Evolutionary conservation across 2,888 invertebrate genomes (phyloP), one percentile per base, ranked within the genome.

Genomic region (Eumacrocentrus americanus): DNA sequence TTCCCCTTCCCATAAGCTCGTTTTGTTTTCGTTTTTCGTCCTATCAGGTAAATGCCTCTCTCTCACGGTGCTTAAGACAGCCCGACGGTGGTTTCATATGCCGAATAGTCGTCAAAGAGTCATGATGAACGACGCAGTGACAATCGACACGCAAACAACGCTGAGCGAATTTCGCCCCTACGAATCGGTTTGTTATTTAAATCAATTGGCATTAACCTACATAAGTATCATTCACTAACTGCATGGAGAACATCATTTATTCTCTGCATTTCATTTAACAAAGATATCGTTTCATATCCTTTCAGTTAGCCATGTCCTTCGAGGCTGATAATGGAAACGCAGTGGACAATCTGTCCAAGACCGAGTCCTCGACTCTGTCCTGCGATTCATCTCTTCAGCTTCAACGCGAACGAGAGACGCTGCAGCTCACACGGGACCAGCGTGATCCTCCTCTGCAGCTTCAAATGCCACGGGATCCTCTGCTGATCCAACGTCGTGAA

Each of bases 291-390:
- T 47, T 50, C 16, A 35, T 35, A 50, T 18, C 16, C 20, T 67
- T 66, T 5, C 61, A 76, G 75, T 62, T 72, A 61, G 68, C 65
- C 22, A 66, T 70, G 62, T 65, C 70, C 20, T 71, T 67, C 54
- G 69, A 71, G 35, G 64, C 69, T 16, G 76, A 74, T 20, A 71
- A 67, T 47, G 67, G 60, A 62, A 61, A 48, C 51, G 38, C 38
- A 22, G 47, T 47, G 50, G 64, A 68, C 16, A 35, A 60, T 58
- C 63, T 69, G n/a, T 59, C 67, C n/a, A n/a, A n/a, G 23, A 62
- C 58, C 12, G 34, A 58, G 35, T 12, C 14, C 42, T 60, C 62
- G n/a, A 61, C 67, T 42, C 37, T 61, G 34, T 64, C 64, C 14
- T 53, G 65, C 1, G 69, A 68, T 46, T 60, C 69, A 12, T 58